Evolutionary conservation across 2,797 vertebrate genomes (phyloP).

Genomic region (Channa striata): DNA sequence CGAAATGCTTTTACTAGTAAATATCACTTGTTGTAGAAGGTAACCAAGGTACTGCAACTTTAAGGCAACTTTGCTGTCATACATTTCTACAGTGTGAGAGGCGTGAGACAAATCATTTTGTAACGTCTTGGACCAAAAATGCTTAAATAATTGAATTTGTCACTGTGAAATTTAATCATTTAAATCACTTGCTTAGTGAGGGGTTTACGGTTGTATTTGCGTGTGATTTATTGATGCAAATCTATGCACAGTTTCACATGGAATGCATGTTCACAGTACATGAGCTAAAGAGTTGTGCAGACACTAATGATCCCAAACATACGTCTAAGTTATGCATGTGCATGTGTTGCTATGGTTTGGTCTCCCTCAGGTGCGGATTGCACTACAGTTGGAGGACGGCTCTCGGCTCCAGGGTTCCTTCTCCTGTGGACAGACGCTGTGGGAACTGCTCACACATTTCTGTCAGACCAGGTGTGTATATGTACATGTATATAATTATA

Average conservation of each 20-base stretch:
- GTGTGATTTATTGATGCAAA: no score
- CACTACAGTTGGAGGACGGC: slow-evolving; percentile 91
- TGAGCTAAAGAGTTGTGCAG: background rate
- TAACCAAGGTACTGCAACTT: no score
- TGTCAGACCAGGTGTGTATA: slow-evolving; percentile 87
- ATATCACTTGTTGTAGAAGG: no score
- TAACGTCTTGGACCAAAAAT: background rate
- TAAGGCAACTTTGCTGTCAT: slow-evolving; percentile 7
- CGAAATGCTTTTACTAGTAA: no score
- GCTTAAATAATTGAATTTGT: no score
- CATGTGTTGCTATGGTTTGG: slow-evolving; percentile 24
- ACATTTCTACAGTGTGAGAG: background rate
- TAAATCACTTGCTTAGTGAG: no score
- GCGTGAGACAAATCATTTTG: background rate
- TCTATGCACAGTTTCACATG: no score
- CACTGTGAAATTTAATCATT: no score
- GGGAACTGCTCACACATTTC: slow-evolving; percentile 93
- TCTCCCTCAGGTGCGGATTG: slow-evolving; percentile 88
- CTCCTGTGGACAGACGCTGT: slow-evolving; percentile 88
- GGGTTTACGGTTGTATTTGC: no score
- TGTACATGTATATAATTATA: background rate
- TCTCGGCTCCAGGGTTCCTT: slow-evolving; percentile 90
- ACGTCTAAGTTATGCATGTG: background rate
- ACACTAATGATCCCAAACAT: slow-evolving; percentile 1
- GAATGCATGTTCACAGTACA: no score